Conservation (phyloP, 2,797 vertebrate genomes). For the Melanotaenia boesemani region DNA sequence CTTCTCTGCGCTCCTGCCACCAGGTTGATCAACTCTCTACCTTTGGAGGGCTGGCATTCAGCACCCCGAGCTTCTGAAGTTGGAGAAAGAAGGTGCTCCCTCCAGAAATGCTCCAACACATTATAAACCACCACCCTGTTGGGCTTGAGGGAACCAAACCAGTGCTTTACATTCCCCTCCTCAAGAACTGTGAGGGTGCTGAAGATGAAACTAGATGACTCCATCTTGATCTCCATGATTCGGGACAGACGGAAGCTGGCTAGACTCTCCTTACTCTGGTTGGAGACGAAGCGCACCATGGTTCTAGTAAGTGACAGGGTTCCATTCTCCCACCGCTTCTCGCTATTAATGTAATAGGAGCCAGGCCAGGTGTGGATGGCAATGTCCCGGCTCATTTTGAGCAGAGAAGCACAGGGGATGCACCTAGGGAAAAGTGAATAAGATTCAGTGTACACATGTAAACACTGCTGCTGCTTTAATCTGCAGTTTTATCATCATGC, state of each 20-base stretch:
- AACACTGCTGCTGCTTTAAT: neutral
- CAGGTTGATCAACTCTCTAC: constrained; percentile 85
- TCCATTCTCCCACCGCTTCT: constrained; percentile 90
- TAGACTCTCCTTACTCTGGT: constrained; percentile 77
- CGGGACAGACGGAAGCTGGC: constrained; percentile 82
- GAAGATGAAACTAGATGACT: constrained; percentile 93
- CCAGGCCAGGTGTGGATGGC: constrained; percentile 90
- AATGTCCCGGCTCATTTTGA: constrained; percentile 85
- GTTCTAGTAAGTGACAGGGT: constrained; percentile 85
- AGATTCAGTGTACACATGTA: neutral
- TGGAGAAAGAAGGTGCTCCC: constrained; percentile 86
- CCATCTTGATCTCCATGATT: constrained; percentile 91
- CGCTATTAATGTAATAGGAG: constrained; percentile 89
- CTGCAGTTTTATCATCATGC: neutral
- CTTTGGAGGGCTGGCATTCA: constrained; percentile 75
- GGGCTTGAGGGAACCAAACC: constrained; percentile 93
- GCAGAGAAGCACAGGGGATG: constrained; percentile 12
- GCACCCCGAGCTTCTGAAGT: constrained; percentile 53
- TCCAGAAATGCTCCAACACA: constrained; percentile 96
- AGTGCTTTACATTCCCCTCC: constrained; percentile 89
- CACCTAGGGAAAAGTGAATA: constrained; percentile 35
- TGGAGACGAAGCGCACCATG: constrained; percentile 83
- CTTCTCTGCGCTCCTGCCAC: constrained; percentile 86
- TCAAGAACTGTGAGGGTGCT: constrained; percentile 92
- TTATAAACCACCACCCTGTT: constrained; percentile 90